phyloP scores from a whole-genome alignment of 2,888 invertebrate species.

The Agrochola lota region DNA sequence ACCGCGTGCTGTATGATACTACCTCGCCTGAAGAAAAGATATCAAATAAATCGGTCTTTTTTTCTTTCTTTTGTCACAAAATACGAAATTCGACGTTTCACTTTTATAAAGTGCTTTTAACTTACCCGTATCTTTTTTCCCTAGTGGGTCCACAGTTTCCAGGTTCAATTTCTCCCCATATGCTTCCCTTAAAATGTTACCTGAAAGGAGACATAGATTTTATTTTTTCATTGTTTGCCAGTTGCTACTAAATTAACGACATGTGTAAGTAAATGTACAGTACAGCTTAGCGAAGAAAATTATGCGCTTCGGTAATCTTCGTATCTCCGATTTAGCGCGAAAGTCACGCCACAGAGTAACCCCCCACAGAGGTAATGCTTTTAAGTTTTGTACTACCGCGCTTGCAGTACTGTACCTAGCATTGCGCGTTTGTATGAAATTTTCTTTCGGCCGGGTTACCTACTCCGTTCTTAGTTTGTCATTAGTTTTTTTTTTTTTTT shows the following conservation, averaged over 20 bases:
- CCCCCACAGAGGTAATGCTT: too few species aligned
- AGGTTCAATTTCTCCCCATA: constrained; percentile 83
- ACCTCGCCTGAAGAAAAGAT: constrained; percentile 88
- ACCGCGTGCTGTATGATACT: constrained; percentile 94
- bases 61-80: too few species aligned
- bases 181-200: constrained; percentile 84
- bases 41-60: too few species aligned
- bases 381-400: not conserved
- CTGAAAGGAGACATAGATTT: constrained; percentile 69
- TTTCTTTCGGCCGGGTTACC: not conserved
- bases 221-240: not conserved
- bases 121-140: constrained; percentile 82
- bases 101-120: not conserved
- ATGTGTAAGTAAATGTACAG: not conserved
- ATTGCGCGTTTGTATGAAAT: too few species aligned
- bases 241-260: not conserved
- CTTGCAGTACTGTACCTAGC: too few species aligned
- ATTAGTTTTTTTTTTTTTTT: too few species aligned
- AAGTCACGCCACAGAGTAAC: not conserved
- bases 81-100: not conserved
- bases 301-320: not conserved
- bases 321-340: not conserved
- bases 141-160: constrained; percentile 77
- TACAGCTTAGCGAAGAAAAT: not conserved
- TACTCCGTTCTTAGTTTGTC: not conserved